Conservation (phyloP, 2,113 vertebrate genomes). For the Eclectus roratus region DNA sequence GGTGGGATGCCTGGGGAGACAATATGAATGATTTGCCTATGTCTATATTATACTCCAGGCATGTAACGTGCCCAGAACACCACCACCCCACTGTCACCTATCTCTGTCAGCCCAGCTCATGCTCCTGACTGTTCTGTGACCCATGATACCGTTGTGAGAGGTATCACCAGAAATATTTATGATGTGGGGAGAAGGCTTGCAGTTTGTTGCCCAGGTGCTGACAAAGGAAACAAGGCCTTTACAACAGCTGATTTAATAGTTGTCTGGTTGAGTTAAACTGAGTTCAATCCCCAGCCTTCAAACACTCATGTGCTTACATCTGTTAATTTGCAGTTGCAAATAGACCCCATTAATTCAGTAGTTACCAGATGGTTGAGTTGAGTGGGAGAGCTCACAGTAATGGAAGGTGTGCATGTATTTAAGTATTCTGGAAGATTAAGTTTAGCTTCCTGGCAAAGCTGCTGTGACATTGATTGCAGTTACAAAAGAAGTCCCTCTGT, state of each 20-base stretch:
- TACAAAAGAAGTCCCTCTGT: background rate
- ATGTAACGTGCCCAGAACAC: background rate
- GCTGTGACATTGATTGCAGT: background rate
- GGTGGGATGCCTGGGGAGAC: background rate
- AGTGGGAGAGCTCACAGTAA: background rate
- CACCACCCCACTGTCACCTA: rapidly evolving
- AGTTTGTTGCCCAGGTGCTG: background rate
- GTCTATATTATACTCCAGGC: background rate
- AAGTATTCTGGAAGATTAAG: background rate
- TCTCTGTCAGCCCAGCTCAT: background rate
- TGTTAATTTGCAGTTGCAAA: background rate
- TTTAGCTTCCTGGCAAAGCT: background rate
- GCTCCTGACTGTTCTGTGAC: background rate
- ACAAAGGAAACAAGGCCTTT: background rate
- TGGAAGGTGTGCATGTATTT: background rate
- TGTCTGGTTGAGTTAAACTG: background rate
- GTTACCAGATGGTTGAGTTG: background rate
- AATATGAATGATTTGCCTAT: background rate
- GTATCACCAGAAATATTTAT: background rate
- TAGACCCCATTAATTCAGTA: background rate
- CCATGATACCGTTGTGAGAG: background rate
- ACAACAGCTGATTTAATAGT: background rate
- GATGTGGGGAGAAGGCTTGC: background rate
- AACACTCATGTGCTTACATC: background rate
- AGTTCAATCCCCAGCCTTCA: background rate